A percentile compares a stretch with the other conserved stretches of the same genome.
phyloP scores from a whole-genome alignment of 2,113 vertebrate species.

The Deroptyus accipitrinus region DNA sequence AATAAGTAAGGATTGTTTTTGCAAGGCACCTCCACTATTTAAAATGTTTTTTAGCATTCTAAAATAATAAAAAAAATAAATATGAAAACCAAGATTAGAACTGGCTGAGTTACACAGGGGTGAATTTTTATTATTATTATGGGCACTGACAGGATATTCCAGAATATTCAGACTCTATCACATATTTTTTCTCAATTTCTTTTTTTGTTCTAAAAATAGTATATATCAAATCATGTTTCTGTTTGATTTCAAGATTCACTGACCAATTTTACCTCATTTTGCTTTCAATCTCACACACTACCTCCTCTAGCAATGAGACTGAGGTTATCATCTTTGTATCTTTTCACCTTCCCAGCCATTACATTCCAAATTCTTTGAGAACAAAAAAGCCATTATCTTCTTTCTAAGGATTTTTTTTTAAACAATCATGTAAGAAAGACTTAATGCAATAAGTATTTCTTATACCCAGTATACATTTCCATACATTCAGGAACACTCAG shows the following conservation, averaged over 20 bases:
- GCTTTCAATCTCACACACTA: not conserved
- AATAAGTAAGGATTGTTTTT: not conserved
- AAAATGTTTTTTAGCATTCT: not conserved
- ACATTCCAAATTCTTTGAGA: not conserved
- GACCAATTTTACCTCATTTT: constrained; percentile 3
- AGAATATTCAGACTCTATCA: not conserved
- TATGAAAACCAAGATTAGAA: not conserved
- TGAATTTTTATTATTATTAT: not conserved
- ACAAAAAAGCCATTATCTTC: not conserved
- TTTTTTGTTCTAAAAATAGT: not conserved
- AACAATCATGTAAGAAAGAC: not conserved
- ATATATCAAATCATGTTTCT: not conserved
- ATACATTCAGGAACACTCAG: not conserved
- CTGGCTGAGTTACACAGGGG: not conserved
- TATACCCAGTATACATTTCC: not conserved
- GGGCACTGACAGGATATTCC: not conserved
- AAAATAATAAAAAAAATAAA: not conserved
- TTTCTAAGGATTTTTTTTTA: not conserved
- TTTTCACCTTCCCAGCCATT: not conserved
- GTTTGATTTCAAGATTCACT: not conserved
- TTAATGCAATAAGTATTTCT: not conserved
- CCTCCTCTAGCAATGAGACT: not conserved
- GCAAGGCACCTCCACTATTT: not conserved
- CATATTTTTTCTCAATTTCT: not conserved
- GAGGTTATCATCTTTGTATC: not conserved